Evolutionary conservation across 2,113 vertebrate genomes (phyloP).

Genomic region (Aepyceros melampus): DNA sequence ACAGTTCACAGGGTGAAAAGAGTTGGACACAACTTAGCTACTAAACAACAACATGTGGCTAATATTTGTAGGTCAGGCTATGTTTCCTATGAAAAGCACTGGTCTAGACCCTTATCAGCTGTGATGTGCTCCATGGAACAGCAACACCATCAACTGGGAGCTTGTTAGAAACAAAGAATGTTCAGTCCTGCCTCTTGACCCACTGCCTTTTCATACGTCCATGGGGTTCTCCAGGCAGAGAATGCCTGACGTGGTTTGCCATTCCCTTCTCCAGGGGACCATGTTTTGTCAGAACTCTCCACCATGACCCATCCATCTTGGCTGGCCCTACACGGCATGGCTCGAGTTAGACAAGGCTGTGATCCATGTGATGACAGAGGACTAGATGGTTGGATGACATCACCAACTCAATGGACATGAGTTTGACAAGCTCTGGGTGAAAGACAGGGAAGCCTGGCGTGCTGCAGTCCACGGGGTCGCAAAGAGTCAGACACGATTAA

Average conservation of each 20-base stretch:
- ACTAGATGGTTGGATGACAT: not conserved
- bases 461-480: not conserved
- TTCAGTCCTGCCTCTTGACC: not conserved
- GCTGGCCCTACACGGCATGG: not conserved
- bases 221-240: not conserved
- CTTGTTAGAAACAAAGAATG: not conserved
- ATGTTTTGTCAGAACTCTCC: not conserved
- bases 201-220: not conserved
- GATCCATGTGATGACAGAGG: not conserved
- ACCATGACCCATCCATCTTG: not conserved
- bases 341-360: not conserved
- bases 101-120: too few species aligned
- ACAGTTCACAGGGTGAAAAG: not conserved
- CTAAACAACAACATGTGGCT: not conserved
- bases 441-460: not conserved
- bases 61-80: not conserved
- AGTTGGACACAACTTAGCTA: not conserved
- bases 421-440: not conserved
- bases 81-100: not conserved
- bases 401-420: not conserved
- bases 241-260: not conserved
- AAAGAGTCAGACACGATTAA: not conserved
- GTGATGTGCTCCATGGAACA: rapidly evolving
- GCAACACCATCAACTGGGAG: not conserved
- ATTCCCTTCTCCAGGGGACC: not conserved